A percentile compares a stretch with the other conserved stretches of the same genome.
phyloP scores from a whole-genome alignment of 2,888 invertebrate genomes.

The Tanytarsus gracilentus region DNA sequence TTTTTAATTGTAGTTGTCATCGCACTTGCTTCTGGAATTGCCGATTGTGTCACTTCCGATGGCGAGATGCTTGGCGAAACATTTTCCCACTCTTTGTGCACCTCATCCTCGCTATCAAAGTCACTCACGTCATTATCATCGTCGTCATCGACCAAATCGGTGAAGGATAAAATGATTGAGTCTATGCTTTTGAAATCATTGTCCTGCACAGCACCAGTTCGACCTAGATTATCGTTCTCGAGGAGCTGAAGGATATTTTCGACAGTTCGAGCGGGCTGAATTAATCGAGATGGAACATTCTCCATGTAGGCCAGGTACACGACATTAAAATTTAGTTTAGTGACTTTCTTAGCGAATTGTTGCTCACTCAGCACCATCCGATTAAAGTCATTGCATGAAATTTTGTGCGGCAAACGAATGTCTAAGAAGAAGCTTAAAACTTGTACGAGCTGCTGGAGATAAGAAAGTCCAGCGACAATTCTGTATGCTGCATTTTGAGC shows the following conservation, averaged over 20 bases:
- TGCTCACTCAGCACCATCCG: constrained; percentile 59
- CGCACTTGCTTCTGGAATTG: too few species aligned
- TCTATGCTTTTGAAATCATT: constrained; percentile 45
- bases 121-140: constrained; percentile 48
- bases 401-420: constrained; percentile 66
- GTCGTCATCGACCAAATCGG: constrained; percentile 10
- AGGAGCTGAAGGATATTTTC: constrained; percentile 63
- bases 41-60: too few species aligned
- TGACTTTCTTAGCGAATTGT: constrained; percentile 65
- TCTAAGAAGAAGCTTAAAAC: constrained; percentile 76
- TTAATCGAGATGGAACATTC: constrained; percentile 53
- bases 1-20: too few species aligned
- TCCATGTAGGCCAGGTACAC: constrained; percentile 70
- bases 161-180: constrained; percentile 55
- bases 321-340: constrained; percentile 70
- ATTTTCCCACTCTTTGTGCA: constrained; percentile 20
- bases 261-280: constrained; percentile 61
- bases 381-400: constrained; percentile 74
- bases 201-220: constrained; percentile 61
- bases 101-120: constrained; percentile 49
- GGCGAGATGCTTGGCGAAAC: too few species aligned
- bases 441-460: constrained; percentile 75
- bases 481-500: constrained; percentile 55
- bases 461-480: constrained; percentile 72
- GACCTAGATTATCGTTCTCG: constrained; percentile 44